Base-by-base conservation (phyloP, 2,888 invertebrate species). In the Chrysina gloriosa region DNA sequence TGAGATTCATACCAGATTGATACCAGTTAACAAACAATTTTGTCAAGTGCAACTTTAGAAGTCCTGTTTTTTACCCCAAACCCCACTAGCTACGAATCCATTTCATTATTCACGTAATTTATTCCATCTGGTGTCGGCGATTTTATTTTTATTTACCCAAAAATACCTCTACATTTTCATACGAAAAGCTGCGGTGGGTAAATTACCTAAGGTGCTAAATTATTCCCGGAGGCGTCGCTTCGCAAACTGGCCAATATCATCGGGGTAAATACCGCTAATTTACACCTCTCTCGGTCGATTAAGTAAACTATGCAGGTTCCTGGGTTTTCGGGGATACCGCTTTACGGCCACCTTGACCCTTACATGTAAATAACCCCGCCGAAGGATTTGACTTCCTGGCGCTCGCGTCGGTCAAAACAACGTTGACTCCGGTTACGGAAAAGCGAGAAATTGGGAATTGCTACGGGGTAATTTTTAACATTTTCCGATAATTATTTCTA, bases 211-310 rank as follows among this genome's bases (percentile, higher is more conserved):
- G 45, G 9, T 21, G 19, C 1, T 21, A 45, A 45, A 45, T 45
- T 45, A 45, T 19, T 21, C 16, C 45, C 45, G 9, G 19, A 21
- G 7, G 39, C 4, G 42, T 27, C 42, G 19, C 19, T 42, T 61
- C 42, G 42, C 58, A 6, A 42, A 61, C 27, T 27, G 58, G 58
- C 42, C 42, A 42, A 61, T 42, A 61, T 61, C 42, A 61, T 27
- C 42, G 29, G 58, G 42, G 42, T 61, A 61, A 61, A 61, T 42
- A 42, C 58, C 27, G 42, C 58, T 45, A 61, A 61, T 61, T 61
- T 45, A 16, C 58, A 61, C 58, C 58, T 61, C 42, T 42, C 42
- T 61, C 42, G 42, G 42, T 61, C 58, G 58, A 61, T 61, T 61
- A 61, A 61, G 58, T 61, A 61, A 61, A 61, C 58, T 42, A 39